phyloP scores from a whole-genome alignment of 2,797 vertebrate species.

The Cossypha caffra region DNA sequence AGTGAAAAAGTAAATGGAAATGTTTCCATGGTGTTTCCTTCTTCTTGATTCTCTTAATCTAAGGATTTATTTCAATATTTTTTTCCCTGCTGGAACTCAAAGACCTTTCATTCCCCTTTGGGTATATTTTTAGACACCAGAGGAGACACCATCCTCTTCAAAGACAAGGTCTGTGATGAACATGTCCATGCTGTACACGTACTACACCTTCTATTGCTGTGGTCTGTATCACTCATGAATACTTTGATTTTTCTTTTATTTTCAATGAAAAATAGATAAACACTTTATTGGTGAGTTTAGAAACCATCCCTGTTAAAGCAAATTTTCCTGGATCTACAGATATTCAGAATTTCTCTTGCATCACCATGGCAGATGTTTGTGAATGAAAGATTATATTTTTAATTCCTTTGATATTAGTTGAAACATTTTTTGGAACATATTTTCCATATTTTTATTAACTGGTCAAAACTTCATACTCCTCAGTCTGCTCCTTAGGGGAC shows the following conservation, averaged over 20 bases:
- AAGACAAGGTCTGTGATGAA: background rate
- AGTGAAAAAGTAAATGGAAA: background rate
- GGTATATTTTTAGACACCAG: background rate
- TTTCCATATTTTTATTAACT: background rate
- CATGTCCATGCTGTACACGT: rapidly evolving
- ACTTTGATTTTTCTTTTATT: background rate
- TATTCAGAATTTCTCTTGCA: background rate
- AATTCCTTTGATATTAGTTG: background rate
- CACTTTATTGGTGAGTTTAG: background rate
- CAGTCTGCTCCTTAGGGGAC: background rate
- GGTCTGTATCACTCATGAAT: background rate
- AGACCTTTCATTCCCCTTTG: background rate
- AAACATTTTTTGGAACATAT: background rate
- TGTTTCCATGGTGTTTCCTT: background rate
- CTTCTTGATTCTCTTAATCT: background rate
- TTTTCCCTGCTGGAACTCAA: background rate
- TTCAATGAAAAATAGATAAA: background rate
- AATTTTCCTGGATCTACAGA: background rate
- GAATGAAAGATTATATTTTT: background rate
- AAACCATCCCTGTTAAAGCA: background rate
- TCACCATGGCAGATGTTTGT: background rate
- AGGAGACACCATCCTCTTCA: background rate
- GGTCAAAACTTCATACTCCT: background rate
- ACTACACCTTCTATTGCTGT: background rate
- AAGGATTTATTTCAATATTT: background rate